phyloP scores from a whole-genome alignment of 2,113 vertebrate species.

The Lipophrys pholis region DNA sequence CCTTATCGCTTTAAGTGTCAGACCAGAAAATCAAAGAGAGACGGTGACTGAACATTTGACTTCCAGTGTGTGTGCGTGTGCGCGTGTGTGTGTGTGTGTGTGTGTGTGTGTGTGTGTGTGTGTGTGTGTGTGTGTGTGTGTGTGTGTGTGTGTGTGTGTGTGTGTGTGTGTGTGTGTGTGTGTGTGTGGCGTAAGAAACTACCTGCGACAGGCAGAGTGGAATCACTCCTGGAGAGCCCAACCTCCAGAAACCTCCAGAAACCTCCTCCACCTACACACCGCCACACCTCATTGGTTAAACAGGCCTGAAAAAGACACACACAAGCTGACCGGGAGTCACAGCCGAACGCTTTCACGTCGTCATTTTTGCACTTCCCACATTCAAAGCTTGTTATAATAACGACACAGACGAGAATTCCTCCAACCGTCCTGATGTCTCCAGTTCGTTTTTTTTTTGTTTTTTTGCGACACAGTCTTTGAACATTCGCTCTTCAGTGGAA shows the following conservation, averaged over 20 bases:
- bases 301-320: slow-evolving; percentile 15
- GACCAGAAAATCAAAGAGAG: slow-evolving; percentile 3
- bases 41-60: slow-evolving; percentile 12
- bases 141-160: slow-evolving; percentile 29
- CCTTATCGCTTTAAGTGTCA: neutral
- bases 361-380: neutral
- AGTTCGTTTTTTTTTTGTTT: neutral
- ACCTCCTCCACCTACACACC: slow-evolving; percentile 39
- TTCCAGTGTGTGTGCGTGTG: neutral
- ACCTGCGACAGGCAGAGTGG: slow-evolving; percentile 7
- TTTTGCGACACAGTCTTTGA: slow-evolving; percentile 25
- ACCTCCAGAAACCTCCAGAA: slow-evolving; percentile 81
- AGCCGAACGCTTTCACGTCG: neutral
- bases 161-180: neutral
- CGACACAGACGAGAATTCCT: slow-evolving; percentile 11
- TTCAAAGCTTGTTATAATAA: slow-evolving; percentile 20
- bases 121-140: neutral
- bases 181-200: slow-evolving; percentile 31
- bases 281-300: slow-evolving; percentile 39
- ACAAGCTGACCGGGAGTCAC: slow-evolving; percentile 9
- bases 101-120: neutral
- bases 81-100: too few species aligned
- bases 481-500: slow-evolving; percentile 33
- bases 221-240: slow-evolving; percentile 80
- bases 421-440: neutral